Evolutionary conservation across 2,113 vertebrate genomes (phyloP), one percentile per base, ranked within the genome.

Genomic region (Etia nguti): DNA sequence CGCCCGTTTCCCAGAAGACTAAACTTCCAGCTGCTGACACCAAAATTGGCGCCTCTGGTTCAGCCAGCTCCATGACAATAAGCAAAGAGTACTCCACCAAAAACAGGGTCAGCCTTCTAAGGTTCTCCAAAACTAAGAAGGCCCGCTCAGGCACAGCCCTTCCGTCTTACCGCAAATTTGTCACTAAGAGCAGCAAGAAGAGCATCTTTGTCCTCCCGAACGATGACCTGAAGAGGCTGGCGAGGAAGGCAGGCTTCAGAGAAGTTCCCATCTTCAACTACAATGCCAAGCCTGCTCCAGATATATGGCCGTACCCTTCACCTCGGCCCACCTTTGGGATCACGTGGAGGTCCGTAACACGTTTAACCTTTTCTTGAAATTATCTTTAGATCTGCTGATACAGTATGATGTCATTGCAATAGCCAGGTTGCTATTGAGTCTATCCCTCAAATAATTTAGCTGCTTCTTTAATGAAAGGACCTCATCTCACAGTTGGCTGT

Each of bases 131-230:
- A 82, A 96, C 96, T 46, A 99, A 97, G 94, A 99, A 99, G 96
- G 93, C 97, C 0, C 97, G 98, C 15, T 99, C 98, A 1, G 98
- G 98, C 59, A 99, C 98, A 2, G 99, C 99, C 2, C 96, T 99
- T 82, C 99, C 98, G 0, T 99, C 99, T 20, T 99, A 99, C 1
- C 97, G 99, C 85, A 99, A 99, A 88, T 99, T 99, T 90, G 95
- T 99, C 83, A 99, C 99, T 82, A 99, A 99, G 95, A 99, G 98
- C 96, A 99, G 98, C 96, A 99, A 98, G 95, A 99, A 99, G 95
- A 99, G 99, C 92, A 99, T 99, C 83, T 99, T 99, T 43, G 97
- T 99, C 79, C 96, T 99, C 83, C 99, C 99, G 3, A 99, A 98
- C 2, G 98, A 99, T 62, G 98, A 99, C 94, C 95, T 99, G 79